These are phyloP conservation scores for Volucella inflata DNA, from an alignment of 2,888 invertebrate genomes.

Conservation along the genomic window DNA sequence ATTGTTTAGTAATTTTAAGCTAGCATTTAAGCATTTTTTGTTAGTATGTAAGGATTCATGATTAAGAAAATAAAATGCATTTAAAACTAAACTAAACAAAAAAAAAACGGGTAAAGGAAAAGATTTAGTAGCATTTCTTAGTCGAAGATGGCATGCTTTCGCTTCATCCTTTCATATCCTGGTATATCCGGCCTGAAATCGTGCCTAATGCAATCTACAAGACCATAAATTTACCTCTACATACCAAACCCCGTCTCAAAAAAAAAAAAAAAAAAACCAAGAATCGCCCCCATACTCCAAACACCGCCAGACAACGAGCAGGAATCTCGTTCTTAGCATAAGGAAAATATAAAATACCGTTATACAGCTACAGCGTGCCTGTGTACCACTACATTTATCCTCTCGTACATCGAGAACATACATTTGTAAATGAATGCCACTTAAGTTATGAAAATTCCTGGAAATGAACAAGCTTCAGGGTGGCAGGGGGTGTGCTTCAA, in stretches of 20 bases:
- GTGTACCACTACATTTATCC: slow-evolving; percentile 50
- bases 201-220: slow-evolving; percentile 74
- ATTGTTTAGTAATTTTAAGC: no score
- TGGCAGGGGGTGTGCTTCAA: slow-evolving; percentile 1
- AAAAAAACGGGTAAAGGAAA: neutral
- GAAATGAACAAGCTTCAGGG: slow-evolving; percentile 53
- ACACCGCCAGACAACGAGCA: neutral
- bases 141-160: slow-evolving; percentile 32
- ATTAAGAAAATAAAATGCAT: no score
- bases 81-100: slow-evolving; percentile 42
- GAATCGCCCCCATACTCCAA: neutral
- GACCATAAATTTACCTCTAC: slow-evolving; percentile 68
- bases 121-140: slow-evolving; percentile 48
- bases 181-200: slow-evolving; percentile 34
- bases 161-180: slow-evolving; percentile 6
- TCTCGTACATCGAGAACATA: slow-evolving; percentile 65
- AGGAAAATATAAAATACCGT: slow-evolving; percentile 66
- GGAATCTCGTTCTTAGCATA: slow-evolving; percentile 22
- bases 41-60: no score
- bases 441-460: slow-evolving; percentile 76
- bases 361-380: slow-evolving; percentile 67
- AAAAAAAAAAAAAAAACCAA: neutral
- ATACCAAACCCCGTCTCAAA: slow-evolving; percentile 9
- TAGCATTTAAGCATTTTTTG: no score
- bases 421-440: slow-evolving; percentile 75